Percentiles rank a stretch among this genome's conserved stretches.
Evolutionary conservation across 64 coral and sea anemone genomes (phyloP).

Genomic region (Porites lutea): DNA sequence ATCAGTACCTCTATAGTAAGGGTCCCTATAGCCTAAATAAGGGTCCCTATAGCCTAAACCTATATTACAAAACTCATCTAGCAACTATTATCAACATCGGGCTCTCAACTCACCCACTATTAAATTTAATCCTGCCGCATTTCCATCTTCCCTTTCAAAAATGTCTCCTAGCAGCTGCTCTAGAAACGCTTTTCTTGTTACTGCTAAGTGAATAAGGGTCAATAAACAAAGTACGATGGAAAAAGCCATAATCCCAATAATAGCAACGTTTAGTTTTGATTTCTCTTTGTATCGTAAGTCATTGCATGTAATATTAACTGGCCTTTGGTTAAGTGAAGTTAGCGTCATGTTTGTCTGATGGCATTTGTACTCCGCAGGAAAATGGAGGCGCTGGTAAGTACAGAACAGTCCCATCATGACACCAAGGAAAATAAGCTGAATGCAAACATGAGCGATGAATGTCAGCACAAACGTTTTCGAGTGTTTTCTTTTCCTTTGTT

Average conservation of each 20-base stretch:
- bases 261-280: not conserved
- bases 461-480: not conserved
- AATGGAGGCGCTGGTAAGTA: not conserved
- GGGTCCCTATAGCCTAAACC: no score
- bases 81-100: not conserved
- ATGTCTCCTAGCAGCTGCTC: not conserved
- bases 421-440: not conserved
- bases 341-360: not conserved
- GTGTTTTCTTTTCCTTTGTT: not conserved
- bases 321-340: not conserved
- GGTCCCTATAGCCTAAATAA: no score
- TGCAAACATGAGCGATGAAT: not conserved
- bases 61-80: no score
- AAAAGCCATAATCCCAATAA: constrained; percentile 8
- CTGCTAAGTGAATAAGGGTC: not conserved
- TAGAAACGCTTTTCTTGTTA: constrained; percentile 2
- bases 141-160: not conserved
- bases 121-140: not conserved
- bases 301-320: constrained; percentile 18
- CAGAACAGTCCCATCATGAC: constrained; percentile 8
- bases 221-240: not conserved
- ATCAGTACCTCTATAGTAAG: no score
- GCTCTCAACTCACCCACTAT: not conserved
- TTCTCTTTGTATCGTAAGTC: constrained; percentile 5
- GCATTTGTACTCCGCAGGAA: not conserved